Evolutionary conservation across 2,113 vertebrate genomes (phyloP), one percentile per base, ranked within the genome.

Genomic region (Hoplias malabaricus): DNA sequence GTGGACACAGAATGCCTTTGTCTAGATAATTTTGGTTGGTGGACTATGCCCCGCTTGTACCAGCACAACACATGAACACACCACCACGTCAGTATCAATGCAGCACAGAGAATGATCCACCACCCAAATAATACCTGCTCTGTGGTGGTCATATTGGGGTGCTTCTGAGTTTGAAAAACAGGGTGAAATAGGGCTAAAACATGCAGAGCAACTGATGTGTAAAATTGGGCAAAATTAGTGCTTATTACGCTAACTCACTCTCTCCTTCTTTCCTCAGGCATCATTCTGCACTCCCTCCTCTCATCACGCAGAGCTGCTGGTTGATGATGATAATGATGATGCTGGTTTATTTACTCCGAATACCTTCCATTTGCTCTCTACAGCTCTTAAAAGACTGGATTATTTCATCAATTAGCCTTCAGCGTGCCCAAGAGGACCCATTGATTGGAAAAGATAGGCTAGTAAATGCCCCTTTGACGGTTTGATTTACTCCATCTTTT

Each of bases 261-360:
- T 77, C 8, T 23, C 14, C 21, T 21, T 29, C 77, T 83, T 27
- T 82, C 69, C 77, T 83, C 66, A 87, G 92, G 89, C 36, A 91
- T 93, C 19, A 82, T 93, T 62, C 73, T 93, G 33, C 89, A 93
- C 85, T 83, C 88, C 16, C 80, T 92, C 69, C 84, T 92, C 73
- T 66, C 27, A 27, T 84, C 88, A 61, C 81, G 84, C 73, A 73
- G 48, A 36, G 31, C 66, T 1, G 36, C 14, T 62, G 56, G 67
- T 80, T 54, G 42, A 57, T 67, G 63, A 33, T 63, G 59, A 54
- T 56, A 61, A 27, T 23, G 53, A 21, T 62, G 13, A 13, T 38
- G 40, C 16, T 68, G 57, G 34, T 69, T 78, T 75, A 82, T 80
- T 80, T 80, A 80, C 82, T 77, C 54, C 31, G 56, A 65, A 38